phyloP scores from a whole-genome alignment of 2,888 invertebrate species.

The Anagyrus pseudococci region DNA sequence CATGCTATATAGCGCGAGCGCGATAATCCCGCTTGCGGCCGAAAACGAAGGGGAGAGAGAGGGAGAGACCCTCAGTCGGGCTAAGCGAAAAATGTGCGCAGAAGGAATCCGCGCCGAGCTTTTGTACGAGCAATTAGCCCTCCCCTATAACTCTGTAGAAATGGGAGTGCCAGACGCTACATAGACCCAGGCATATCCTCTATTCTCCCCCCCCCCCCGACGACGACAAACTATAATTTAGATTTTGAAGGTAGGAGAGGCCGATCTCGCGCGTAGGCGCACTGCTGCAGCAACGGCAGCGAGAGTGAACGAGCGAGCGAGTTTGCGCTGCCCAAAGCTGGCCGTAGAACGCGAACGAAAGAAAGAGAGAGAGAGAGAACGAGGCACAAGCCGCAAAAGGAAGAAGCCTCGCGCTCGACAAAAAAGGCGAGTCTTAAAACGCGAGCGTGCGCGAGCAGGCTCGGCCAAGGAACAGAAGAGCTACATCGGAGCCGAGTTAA shows the following conservation, averaged over 20 bases:
- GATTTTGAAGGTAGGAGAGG: constrained; percentile 32
- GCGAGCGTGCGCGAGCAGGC: constrained; percentile 5
- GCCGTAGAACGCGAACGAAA: too few species aligned
- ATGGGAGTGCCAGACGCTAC: too few species aligned
- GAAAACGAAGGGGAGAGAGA: neutral
- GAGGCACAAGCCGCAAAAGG: constrained; percentile 22
- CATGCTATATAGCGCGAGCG: neutral
- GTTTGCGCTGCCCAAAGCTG: too few species aligned
- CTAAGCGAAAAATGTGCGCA: neutral
- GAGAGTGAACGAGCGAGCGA: too few species aligned
- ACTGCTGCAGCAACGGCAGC: too few species aligned
- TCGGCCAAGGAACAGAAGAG: neutral
- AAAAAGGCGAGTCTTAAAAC: constrained; percentile 12
- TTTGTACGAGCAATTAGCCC: neutral
- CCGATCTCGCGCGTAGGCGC: too few species aligned
- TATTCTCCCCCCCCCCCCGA: too few species aligned
- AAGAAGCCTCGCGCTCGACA: constrained; percentile 3
- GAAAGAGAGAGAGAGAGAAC: too few species aligned
- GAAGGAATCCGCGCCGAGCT: neutral
- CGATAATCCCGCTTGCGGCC: too few species aligned
- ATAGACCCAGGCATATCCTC: too few species aligned
- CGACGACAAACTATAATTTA: constrained; percentile 25
- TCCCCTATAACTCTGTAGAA: too few species aligned
- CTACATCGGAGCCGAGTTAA: neutral
- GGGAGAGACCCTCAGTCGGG: neutral